Evolutionary conservation across 2,888 invertebrate genomes (phyloP), one percentile per base, ranked within the genome.

Genomic region (Drosophila ustulata): DNA sequence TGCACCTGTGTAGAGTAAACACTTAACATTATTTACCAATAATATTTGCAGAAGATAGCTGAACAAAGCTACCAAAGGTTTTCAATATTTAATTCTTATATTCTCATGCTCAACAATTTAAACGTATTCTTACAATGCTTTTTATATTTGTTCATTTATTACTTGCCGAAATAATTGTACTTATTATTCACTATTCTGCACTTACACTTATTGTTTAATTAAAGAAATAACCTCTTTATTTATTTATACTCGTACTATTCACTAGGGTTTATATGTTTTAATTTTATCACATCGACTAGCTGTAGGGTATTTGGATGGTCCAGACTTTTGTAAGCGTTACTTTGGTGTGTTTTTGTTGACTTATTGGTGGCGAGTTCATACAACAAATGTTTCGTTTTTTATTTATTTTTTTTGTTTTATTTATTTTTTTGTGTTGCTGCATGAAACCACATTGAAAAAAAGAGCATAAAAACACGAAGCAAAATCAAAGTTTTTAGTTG

Each of bases 401-500:
- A 8, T 41, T 41, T 63, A 46, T 39, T 32, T 26, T 18, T 68
- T 61, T 52, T 56, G 34, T 9, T 49, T 45, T 30, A 8, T 37
- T 30, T 66, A 53, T 13, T 25, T 39, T 5, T 26, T 56, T 34
- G 30, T 50, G 41, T 46, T 67, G 39, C 73, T 82, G 64, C 49
- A 51, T 28, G 49, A 68, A 71, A 65, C 77, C 67, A 70, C 80
- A 77, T 30, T 56, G 57, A 37, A 59, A 70, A 18, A 71, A 46
- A 61, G 47, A 61, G 57, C 43, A 65, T 23, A 45, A 66, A 64
- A 49, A 41, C 45, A 47, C 18, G 18, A 37, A 61, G 30, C 23
- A 57, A 57, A 77, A 73, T 68, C 73, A 75, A 82, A 82, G 76
- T 82, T 82, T 82, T 84, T 68, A 73, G 76, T 67, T 79, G 70